Conservation (phyloP, 2,113 vertebrate genomes). For the Helogale parvula region DNA sequence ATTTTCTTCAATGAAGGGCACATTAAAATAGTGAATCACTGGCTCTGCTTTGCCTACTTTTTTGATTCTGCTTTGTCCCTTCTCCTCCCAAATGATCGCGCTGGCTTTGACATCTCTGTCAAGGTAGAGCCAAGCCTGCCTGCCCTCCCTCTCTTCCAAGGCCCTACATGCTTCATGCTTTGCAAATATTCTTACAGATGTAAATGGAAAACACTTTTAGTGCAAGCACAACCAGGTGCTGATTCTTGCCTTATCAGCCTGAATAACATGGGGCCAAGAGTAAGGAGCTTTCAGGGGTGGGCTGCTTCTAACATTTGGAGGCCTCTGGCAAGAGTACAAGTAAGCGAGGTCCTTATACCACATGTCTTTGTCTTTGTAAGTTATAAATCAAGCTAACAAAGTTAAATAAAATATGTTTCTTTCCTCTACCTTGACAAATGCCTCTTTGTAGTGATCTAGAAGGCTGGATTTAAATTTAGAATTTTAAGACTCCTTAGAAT, state of each 20-base stretch:
- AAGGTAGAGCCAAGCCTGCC: conserved; percentile 35
- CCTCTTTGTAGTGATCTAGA: not conserved
- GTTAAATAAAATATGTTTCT: not conserved
- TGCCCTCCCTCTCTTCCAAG: not conserved
- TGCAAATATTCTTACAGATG: conserved; percentile 43
- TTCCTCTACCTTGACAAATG: not conserved
- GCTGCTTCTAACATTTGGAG: not conserved
- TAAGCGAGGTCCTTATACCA: not conserved
- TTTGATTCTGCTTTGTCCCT: not conserved
- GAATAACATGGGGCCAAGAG: not conserved
- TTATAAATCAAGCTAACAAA: conserved; percentile 20
- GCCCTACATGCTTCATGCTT: not conserved
- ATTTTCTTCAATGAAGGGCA: conserved; percentile 4
- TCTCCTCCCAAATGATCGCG: not conserved
- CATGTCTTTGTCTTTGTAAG: not conserved
- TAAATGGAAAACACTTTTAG: not conserved
- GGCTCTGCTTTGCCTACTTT: not conserved
- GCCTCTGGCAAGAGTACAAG: not conserved
- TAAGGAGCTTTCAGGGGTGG: not conserved
- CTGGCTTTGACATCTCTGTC: not conserved
- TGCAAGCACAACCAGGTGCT: not conserved
- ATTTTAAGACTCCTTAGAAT: conserved; percentile 7
- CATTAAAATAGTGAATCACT: conserved; percentile 33
- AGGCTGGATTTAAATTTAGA: conserved; percentile 38
- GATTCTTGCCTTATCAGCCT: not conserved